Evolutionary conservation across 1,140 invertebrate species (phyloP).

Genomic region (Trinorchestia longiramus): DNA sequence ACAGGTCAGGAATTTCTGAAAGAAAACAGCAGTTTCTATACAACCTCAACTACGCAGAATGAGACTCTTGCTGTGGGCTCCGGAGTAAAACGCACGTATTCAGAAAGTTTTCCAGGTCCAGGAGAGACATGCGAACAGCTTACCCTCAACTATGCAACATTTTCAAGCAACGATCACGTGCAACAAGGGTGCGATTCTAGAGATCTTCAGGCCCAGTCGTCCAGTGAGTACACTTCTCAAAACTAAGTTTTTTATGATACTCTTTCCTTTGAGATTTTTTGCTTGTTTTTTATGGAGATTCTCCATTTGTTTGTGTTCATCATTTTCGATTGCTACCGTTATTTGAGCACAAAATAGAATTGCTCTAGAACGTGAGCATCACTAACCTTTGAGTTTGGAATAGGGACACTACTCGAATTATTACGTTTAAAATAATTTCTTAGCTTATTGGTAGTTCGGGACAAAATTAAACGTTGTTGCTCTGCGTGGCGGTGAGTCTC

Average conservation of each 20-base stretch:
- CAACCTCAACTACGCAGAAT: background rate
- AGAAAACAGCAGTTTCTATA: background rate
- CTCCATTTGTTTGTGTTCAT: no score
- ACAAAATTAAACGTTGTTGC: no score
- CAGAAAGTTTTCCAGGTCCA: background rate
- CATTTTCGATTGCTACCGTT: no score
- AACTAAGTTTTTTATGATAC: background rate
- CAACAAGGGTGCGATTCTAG: background rate
- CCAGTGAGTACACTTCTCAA: background rate
- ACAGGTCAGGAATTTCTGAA: background rate
- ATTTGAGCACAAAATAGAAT: no score
- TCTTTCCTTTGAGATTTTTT: no score
- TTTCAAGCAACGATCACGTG: background rate
- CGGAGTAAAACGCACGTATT: background rate
- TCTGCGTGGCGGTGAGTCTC: no score
- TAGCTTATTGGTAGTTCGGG: no score
- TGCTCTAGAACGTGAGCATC: no score
- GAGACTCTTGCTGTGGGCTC: background rate
- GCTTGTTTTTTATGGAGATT: no score
- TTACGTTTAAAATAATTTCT: no score
- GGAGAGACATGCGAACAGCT: background rate
- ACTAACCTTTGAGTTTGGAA: no score
- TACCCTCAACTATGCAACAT: background rate
- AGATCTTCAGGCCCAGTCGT: background rate
- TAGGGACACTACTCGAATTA: no score